Percentiles rank a stretch among this genome's conserved stretches.
Evolutionary conservation across 2,888 invertebrate genomes (phyloP).

Genomic region (Chymomyza fuscimana): DNA sequence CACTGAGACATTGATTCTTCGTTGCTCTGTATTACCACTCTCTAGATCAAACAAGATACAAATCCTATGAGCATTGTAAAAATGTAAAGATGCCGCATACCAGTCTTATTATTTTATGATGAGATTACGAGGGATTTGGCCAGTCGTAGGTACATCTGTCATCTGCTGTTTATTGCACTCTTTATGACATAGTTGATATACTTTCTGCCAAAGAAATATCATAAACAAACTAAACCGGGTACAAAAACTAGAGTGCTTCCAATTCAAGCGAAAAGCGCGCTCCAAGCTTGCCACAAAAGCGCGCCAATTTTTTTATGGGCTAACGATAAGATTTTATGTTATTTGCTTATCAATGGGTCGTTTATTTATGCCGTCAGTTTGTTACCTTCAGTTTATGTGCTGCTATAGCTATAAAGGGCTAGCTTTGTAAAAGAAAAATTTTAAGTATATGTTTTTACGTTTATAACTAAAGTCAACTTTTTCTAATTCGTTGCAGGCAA

Average conservation of each 20-base stretch:
- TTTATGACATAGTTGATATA: not conserved
- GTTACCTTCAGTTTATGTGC: slow-evolving; percentile 2
- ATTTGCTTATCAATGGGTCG: slow-evolving; percentile 10
- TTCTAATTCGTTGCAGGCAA: slow-evolving; percentile 83
- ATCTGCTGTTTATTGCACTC: not conserved
- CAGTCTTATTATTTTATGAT: no score
- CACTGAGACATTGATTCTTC: no score
- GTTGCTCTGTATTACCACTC: no score
- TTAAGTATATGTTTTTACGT: not conserved
- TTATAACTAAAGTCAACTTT: not conserved
- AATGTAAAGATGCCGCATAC: no score
- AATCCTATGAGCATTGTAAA: no score
- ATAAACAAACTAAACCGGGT: no score
- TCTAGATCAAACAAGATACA: no score
- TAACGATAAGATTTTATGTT: slow-evolving; percentile 62
- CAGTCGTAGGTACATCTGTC: not conserved
- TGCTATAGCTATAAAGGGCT: not conserved
- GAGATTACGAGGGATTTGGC: no score
- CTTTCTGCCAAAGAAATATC: not conserved
- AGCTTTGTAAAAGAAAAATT: not conserved
- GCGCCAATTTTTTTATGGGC: slow-evolving; percentile 61
- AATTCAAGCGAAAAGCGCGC: slow-evolving; percentile 2
- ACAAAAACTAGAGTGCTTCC: not conserved
- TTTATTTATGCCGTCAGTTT: not conserved
- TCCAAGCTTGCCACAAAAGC: slow-evolving; percentile 47